These are phyloP conservation scores for Fragum whitleyi DNA, from an alignment of 2,888 invertebrate genomes.

Conservation along the genomic window DNA sequence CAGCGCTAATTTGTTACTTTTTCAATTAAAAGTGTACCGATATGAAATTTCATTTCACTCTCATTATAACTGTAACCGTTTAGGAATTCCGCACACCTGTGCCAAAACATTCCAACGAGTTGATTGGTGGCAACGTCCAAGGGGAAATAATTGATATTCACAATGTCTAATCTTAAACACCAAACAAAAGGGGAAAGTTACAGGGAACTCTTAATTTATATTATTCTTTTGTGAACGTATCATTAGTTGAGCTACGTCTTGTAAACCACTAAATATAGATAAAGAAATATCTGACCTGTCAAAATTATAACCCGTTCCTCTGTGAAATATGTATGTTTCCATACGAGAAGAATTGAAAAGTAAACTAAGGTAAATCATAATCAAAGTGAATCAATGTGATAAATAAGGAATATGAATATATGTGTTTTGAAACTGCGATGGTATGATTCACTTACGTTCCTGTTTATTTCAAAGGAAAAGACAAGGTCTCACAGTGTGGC, in stretches of 20 bases:
- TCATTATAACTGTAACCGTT: constrained; percentile 15
- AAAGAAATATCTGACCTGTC: constrained; percentile 19
- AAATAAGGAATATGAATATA: no score
- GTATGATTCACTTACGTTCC: no score
- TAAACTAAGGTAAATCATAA: no score
- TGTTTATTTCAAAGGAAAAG: no score
- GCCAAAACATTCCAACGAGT: background rate
- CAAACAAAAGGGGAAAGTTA: constrained; percentile 20
- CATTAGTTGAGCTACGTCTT: constrained; percentile 18
- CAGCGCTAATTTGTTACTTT: constrained; percentile 16
- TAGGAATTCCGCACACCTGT: constrained; percentile 21
- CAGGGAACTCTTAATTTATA: constrained; percentile 2
- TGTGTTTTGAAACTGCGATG: no score
- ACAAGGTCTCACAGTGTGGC: constrained; percentile 3
- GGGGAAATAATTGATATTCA: constrained; percentile 24
- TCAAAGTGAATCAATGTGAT: no score
- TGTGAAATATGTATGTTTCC: background rate
- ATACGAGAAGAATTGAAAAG: no score
- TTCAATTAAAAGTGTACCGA: constrained; percentile 23
- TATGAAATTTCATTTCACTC: constrained; percentile 22
- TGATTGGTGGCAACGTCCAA: constrained; percentile 6
- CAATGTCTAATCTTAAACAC: constrained; percentile 23
- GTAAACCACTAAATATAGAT: constrained; percentile 24
- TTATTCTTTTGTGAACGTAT: constrained; percentile 22
- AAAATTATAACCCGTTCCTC: background rate